A percentile compares a stretch with the other conserved stretches of the same genome.
These are phyloP conservation scores for Athene cunicularia DNA, from an alignment of 2,113 vertebrate species.

Conservation along the genomic window DNA sequence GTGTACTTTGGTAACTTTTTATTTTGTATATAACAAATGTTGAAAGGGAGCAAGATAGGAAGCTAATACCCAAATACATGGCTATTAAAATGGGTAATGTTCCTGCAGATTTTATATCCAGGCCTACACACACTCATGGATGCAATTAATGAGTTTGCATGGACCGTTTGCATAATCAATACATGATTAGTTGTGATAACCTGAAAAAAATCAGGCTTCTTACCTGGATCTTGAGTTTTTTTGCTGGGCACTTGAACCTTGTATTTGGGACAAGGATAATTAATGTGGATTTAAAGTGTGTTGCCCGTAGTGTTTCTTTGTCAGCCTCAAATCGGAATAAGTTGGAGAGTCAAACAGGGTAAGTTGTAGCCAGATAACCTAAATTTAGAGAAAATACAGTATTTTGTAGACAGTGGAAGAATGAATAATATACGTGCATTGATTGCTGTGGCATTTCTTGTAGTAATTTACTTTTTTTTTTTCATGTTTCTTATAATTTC, in stretches of 20 bases:
- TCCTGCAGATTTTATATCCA: neutral
- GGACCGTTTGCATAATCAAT: neutral
- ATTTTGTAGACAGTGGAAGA: neutral
- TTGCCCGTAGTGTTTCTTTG: neutral
- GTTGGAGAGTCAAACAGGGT: neutral
- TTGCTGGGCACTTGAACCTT: neutral
- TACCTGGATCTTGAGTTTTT: neutral
- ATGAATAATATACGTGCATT: neutral
- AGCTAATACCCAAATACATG: fast-evolving
- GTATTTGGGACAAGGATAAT: neutral
- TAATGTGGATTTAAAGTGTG: neutral
- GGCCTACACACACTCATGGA: fast-evolving
- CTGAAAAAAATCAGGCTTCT: neutral
- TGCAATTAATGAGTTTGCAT: fast-evolving
- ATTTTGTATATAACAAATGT: neutral
- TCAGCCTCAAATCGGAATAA: no score
- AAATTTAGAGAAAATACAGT: neutral
- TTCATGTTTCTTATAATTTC: neutral
- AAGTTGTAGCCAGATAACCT: neutral
- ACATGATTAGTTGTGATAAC: neutral
- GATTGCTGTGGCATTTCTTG: neutral
- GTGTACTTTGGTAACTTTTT: neutral
- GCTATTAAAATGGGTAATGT: neutral
- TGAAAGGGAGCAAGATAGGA: neutral
- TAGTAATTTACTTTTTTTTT: neutral